These are phyloP conservation scores for Drosophila guanche DNA, from an alignment of 1,140 invertebrate species.

Conservation along the genomic window DNA sequence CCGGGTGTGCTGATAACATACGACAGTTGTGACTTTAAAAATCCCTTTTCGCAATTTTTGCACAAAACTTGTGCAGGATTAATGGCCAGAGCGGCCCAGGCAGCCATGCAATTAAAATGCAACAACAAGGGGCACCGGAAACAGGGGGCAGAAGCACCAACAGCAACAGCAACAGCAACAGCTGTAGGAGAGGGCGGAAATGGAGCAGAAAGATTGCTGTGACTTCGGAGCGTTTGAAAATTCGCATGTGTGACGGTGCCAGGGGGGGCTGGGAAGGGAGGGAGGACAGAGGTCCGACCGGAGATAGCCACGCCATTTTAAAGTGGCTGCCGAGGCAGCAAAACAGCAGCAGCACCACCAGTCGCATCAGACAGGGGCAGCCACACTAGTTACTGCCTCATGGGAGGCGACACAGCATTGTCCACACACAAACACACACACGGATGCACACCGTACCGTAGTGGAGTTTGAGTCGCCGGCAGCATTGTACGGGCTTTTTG, in stretches of 20 bases:
- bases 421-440: conserved; percentile 10
- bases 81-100: conserved; percentile 73
- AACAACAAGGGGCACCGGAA: conserved; percentile 52
- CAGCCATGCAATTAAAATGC: conserved; percentile 79
- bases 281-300: conserved; percentile 12
- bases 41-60: conserved; percentile 73
- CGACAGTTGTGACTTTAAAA: conserved; percentile 81
- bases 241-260: conserved; percentile 71
- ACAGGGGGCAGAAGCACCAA: neutral
- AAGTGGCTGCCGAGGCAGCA: conserved; percentile 54
- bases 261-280: neutral
- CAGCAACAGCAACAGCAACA: conserved; percentile 21
- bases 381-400: conserved; percentile 47
- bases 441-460: conserved; percentile 3
- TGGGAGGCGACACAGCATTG: conserved; percentile 22
- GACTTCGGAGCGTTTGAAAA: conserved; percentile 75
- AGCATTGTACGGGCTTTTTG: conserved; percentile 47
- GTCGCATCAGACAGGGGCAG: neutral
- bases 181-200: conserved; percentile 62
- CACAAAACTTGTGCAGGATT: conserved; percentile 79
- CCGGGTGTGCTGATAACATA: conserved; percentile 71
- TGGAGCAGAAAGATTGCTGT: conserved; percentile 80
- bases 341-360: conserved; percentile 19
- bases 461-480: neutral
- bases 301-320: conserved; percentile 73